Evolutionary conservation across 23 tunicate species (phyloP).

Genomic region (Trididemnum clinides): DNA sequence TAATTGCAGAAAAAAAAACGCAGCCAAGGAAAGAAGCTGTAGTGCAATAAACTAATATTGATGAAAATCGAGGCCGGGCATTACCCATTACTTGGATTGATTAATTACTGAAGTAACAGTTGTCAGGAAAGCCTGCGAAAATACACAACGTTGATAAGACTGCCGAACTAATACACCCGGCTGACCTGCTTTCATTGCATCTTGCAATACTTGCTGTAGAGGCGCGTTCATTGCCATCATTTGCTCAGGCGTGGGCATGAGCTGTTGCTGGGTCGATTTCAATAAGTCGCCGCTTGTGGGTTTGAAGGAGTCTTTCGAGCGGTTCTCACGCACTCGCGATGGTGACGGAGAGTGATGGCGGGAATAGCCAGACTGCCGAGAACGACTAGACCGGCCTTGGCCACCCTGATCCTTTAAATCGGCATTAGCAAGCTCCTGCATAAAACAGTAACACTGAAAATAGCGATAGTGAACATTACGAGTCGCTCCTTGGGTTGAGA

Average conservation of each 20-base stretch:
- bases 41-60: no score
- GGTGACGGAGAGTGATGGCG: constrained; percentile 66
- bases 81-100: no score
- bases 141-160: neutral
- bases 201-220: constrained; percentile 53
- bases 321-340: constrained; percentile 11
- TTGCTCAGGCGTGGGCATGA: constrained; percentile 66
- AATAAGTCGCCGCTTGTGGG: constrained; percentile 8
- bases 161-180: neutral
- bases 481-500: no score
- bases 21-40: no score
- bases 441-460: neutral
- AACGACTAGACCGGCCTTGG: constrained; percentile 25
- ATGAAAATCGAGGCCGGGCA: no score
- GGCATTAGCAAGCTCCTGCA: constrained; percentile 53
- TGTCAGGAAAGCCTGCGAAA: no score
- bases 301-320: constrained; percentile 38
- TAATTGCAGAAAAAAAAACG: no score
- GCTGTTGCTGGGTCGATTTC: constrained; percentile 31
- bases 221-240: constrained; percentile 42
- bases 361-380: constrained; percentile 17
- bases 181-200: constrained; percentile 60
- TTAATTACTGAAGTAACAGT: no score
- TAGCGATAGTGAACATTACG: no score
- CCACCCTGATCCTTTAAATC: constrained; percentile 20